A percentile compares a stretch with the other conserved stretches of the same genome.
These are phyloP conservation scores for Xestia rhomboidea DNA, from an alignment of 2,888 invertebrate species.

Conservation along the genomic window DNA sequence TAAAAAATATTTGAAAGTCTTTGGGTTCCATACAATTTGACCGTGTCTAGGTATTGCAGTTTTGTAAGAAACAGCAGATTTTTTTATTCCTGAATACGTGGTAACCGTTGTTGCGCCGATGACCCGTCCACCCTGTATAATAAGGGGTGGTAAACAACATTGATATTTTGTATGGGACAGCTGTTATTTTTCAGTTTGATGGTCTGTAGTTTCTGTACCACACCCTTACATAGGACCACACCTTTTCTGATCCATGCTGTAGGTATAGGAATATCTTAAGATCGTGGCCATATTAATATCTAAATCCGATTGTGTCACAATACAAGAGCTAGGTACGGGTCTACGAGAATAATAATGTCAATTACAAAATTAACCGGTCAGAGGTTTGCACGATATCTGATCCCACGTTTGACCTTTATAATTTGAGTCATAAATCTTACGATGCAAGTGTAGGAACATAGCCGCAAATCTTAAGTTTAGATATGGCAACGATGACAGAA, in stretches of 20 bases:
- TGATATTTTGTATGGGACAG: not conserved
- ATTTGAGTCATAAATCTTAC: conserved; percentile 11
- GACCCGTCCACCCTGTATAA: no score
- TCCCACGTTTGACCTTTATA: conserved; percentile 1
- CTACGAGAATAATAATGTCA: conserved; percentile 4
- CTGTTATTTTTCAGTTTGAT: no score
- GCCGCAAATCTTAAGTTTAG: not conserved
- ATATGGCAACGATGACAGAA: not conserved
- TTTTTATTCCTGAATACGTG: no score
- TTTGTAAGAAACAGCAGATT: no score
- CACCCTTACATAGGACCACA: not conserved
- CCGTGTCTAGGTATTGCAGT: no score
- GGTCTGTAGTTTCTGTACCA: no score
- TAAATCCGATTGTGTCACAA: not conserved
- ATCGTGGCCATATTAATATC: not conserved
- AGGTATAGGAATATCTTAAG: not conserved
- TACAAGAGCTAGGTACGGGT: not conserved
- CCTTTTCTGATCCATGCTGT: not conserved
- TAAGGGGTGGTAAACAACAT: not conserved
- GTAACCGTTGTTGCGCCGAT: no score
- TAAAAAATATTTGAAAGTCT: no score
- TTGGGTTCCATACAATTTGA: no score
- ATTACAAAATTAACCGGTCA: conserved; percentile 2
- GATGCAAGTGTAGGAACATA: not conserved
- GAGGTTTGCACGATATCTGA: not conserved